Conservation (phyloP, 2,113 vertebrate species). For the Thalassarche chlororhynchos region DNA sequence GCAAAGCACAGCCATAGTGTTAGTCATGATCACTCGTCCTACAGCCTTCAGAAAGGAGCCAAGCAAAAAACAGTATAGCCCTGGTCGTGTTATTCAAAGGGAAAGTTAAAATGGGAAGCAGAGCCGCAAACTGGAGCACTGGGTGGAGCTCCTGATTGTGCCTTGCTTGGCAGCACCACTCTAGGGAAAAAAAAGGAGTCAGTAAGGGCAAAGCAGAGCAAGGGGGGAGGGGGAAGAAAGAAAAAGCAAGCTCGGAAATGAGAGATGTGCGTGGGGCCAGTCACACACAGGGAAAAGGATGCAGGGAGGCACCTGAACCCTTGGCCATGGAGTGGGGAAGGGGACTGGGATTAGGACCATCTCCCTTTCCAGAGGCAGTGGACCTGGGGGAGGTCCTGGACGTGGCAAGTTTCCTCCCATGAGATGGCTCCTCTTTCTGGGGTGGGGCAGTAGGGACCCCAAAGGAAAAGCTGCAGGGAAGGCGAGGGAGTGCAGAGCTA, state of each 20-base stretch:
- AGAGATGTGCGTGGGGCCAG: neutral
- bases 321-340: neutral
- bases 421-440: neutral
- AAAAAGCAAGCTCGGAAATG: neutral
- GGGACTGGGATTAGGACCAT: neutral
- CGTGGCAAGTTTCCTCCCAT: neutral
- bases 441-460: neutral
- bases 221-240: neutral
- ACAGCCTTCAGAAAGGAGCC: neutral
- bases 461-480: neutral
- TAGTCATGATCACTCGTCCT: neutral
- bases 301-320: neutral
- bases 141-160: slow-evolving; percentile 23
- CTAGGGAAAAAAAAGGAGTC: neutral
- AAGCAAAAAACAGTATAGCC: neutral
- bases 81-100: neutral
- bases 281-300: neutral
- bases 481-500: neutral
- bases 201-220: neutral
- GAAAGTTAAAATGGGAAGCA: slow-evolving; percentile 33
- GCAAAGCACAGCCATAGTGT: neutral
- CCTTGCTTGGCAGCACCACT: neutral
- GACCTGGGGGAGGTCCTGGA: neutral
- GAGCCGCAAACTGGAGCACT: neutral
- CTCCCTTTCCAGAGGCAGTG: neutral